A percentile compares a stretch with the other conserved stretches of the same genome.
These are phyloP conservation scores for Myotis myotis DNA, from an alignment of 2,797 vertebrate genomes.

Conservation along the genomic window DNA sequence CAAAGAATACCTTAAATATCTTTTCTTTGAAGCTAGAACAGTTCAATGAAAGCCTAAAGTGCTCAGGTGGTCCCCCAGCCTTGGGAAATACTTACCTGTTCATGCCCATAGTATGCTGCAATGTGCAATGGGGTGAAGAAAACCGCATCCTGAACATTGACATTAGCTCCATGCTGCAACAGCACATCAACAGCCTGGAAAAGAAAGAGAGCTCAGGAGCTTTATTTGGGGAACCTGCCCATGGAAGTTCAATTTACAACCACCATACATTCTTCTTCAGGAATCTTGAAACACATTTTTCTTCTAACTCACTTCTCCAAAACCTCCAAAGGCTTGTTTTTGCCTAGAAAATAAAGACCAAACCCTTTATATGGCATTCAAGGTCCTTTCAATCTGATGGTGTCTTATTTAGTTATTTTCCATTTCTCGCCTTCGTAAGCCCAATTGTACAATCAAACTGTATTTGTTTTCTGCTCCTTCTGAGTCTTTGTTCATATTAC, in stretches of 20 bases:
- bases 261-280: neutral
- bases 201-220: neutral
- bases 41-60: neutral
- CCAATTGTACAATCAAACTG: neutral
- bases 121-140: slow-evolving; percentile 96
- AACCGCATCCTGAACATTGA: slow-evolving; percentile 94
- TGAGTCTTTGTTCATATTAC: neutral
- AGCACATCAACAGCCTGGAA: slow-evolving; percentile 91
- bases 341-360: neutral
- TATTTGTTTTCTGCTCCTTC: neutral
- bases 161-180: slow-evolving; percentile 92
- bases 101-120: slow-evolving; percentile 89
- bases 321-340: neutral
- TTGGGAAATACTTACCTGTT: slow-evolving; percentile 86
- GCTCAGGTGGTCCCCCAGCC: no score
- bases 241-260: neutral
- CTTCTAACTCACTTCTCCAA: neutral
- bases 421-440: neutral
- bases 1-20: neutral
- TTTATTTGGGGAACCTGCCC: neutral
- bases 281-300: neutral
- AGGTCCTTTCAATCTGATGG: neutral
- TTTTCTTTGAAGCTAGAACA: neutral
- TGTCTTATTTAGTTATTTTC: neutral
- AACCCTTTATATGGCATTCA: neutral